phyloP scores from a whole-genome alignment of 1,140 invertebrate species.

The Solenopsis invicta region DNA sequence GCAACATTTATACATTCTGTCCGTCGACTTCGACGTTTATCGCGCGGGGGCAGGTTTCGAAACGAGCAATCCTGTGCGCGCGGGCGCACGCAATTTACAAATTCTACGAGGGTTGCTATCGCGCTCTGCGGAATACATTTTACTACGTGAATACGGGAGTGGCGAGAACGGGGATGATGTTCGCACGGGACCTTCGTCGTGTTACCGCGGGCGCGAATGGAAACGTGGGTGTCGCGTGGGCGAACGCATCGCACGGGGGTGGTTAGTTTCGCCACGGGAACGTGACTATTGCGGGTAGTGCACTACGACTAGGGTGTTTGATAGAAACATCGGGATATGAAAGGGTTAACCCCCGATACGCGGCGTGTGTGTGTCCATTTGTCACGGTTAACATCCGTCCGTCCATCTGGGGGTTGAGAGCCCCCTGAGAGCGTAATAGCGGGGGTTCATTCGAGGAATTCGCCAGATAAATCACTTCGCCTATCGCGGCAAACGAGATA shows the following conservation, averaged over 20 bases:
- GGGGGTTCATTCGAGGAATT: slow-evolving; percentile 51
- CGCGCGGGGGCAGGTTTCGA: slow-evolving; percentile 58
- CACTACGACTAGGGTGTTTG: slow-evolving; percentile 52
- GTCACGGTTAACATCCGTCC: slow-evolving; percentile 31
- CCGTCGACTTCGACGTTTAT: slow-evolving; percentile 65
- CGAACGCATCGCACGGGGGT: slow-evolving; percentile 10
- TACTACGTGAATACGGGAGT: background rate
- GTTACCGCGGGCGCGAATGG: slow-evolving; percentile 45
- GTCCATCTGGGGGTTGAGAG: background rate
- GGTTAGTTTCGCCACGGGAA: slow-evolving; percentile 49
- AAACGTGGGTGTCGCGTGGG: slow-evolving; percentile 38
- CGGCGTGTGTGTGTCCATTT: slow-evolving; percentile 45
- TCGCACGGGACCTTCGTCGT: slow-evolving; percentile 17
- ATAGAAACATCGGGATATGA: slow-evolving; percentile 56
- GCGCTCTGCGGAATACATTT: slow-evolving; percentile 6
- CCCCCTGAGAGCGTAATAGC: slow-evolving; percentile 40
- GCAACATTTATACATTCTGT: slow-evolving; percentile 41
- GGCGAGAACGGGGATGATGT: background rate
- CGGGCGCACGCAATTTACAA: background rate
- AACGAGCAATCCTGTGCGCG: slow-evolving; percentile 14
- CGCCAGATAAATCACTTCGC: slow-evolving; percentile 50
- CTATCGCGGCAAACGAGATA: slow-evolving; percentile 49
- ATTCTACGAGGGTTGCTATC: slow-evolving; percentile 51
- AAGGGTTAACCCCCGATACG: slow-evolving; percentile 4
- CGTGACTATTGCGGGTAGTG: slow-evolving; percentile 33